phyloP scores from a whole-genome alignment of 35 echinoderm and acorn worm genomes.

The Eucidaris tribuloides region DNA sequence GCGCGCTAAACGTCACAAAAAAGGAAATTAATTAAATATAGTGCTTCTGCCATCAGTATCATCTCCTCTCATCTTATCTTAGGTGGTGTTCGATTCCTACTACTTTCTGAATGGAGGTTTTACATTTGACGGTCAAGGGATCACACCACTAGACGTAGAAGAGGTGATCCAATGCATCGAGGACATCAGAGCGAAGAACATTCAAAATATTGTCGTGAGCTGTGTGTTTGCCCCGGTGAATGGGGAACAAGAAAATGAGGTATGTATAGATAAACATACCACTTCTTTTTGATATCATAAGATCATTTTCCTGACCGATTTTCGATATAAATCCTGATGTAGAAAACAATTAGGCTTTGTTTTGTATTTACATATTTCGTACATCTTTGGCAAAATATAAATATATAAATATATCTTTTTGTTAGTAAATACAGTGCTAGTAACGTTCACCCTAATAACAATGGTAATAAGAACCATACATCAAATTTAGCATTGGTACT shows the following conservation, averaged over 20 bases:
- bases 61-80: background rate
- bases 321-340: no score
- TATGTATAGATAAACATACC: background rate
- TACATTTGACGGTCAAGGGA: slow-evolving; percentile 68
- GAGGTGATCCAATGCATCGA: slow-evolving; percentile 57
- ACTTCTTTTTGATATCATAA: background rate
- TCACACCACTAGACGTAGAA: slow-evolving; percentile 63
- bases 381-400: background rate
- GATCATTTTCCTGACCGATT: background rate
- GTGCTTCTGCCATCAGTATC: background rate
- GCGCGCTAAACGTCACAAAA: background rate
- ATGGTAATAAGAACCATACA: no score
- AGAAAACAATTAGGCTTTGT: background rate
- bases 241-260: slow-evolving; percentile 66
- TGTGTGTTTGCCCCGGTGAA: slow-evolving; percentile 89
- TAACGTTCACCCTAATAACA: no score
- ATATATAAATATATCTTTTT: background rate
- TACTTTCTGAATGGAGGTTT: slow-evolving; percentile 82
- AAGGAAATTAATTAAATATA: background rate
- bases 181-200: slow-evolving; percentile 38
- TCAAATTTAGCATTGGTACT: no score
- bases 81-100: slow-evolving; percentile 32
- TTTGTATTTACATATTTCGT: background rate
- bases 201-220: slow-evolving; percentile 62
- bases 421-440: background rate